These are phyloP conservation scores for Ageneiosus marmoratus DNA, from an alignment of 2,113 vertebrate species.

Conservation along the genomic window DNA sequence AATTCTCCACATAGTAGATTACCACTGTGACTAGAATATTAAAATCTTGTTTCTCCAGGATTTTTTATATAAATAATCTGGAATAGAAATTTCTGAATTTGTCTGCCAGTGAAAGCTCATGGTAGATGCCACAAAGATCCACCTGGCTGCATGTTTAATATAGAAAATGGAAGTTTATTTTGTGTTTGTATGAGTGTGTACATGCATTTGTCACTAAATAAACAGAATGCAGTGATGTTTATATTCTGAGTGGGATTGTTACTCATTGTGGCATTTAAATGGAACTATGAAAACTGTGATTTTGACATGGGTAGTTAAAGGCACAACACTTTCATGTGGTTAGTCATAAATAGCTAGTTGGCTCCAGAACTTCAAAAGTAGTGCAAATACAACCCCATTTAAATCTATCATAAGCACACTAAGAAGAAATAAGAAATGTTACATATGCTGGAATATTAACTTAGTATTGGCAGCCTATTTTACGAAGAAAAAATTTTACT, in stretches of 20 bases:
- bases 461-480: neutral
- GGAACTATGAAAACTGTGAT: neutral
- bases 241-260: neutral
- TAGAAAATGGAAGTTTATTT: neutral
- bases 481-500: neutral
- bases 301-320: neutral
- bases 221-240: neutral
- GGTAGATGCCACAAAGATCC: neutral
- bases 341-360: no score
- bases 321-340: neutral
- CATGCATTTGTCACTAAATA: neutral
- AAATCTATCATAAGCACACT: no score
- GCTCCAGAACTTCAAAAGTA: neutral
- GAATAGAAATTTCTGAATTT: neutral
- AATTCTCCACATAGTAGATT: no score
- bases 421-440: no score
- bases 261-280: neutral
- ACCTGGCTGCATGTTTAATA: neutral
- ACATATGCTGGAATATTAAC: neutral
- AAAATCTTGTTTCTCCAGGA: neutral
- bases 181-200: neutral
- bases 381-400: neutral
- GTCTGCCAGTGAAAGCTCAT: neutral
- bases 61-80: neutral
- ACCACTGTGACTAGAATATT: neutral